A percentile compares a stretch with the other conserved stretches of the same genome.
phyloP scores from a whole-genome alignment of 2,113 vertebrate genomes.

The Phaethornis superciliosus region DNA sequence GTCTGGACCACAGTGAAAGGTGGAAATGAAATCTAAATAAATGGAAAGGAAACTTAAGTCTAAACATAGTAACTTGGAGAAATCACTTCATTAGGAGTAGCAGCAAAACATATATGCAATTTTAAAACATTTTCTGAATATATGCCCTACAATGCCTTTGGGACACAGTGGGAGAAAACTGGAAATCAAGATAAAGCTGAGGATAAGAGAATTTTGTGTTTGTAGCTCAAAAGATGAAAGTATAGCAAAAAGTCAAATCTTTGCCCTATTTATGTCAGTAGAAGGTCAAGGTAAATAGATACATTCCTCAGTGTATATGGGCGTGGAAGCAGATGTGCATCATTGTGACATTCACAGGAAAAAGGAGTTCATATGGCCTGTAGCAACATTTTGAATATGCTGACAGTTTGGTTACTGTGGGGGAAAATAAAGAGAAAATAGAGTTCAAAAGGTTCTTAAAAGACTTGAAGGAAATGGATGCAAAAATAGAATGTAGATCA shows the following conservation, averaged over 20 bases:
- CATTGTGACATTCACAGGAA: background rate
- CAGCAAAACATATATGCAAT: background rate
- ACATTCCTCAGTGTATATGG: background rate
- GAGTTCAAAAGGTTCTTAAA: background rate
- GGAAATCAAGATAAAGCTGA: background rate
- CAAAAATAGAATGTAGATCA: background rate
- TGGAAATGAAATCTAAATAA: background rate
- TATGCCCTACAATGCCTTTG: background rate
- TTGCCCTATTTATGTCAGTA: background rate
- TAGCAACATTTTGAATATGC: background rate
- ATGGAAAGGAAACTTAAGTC: background rate
- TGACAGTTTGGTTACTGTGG: background rate
- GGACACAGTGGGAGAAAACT: background rate
- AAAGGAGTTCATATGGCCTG: background rate
- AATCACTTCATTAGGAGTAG: background rate
- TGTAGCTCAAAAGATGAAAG: background rate
- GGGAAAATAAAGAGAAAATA: background rate
- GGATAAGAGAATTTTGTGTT: background rate
- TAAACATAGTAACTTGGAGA: background rate
- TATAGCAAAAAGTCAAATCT: background rate
- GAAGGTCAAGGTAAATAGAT: background rate
- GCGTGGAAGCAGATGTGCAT: background rate
- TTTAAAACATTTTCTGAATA: background rate
- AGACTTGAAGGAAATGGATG: background rate
- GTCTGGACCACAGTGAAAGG: background rate